Conservation (phyloP, 2,888 invertebrate species). For the Anorthoa munda region DNA sequence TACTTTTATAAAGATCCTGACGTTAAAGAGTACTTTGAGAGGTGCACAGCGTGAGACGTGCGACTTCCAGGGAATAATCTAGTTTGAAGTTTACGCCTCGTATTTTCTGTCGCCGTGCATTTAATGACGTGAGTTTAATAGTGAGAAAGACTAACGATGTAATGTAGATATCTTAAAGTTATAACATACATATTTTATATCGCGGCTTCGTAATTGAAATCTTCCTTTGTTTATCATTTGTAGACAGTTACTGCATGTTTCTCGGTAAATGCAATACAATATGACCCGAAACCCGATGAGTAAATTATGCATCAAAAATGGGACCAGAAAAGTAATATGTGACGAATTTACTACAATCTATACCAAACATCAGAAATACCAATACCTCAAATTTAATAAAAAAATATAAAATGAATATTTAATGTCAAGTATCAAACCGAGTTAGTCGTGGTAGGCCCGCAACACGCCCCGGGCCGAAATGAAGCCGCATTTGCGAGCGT, state of each 20-base stretch:
- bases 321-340: background rate
- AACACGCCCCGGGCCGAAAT: conserved; percentile 64
- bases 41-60: conserved; percentile 46
- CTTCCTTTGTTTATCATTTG: background rate
- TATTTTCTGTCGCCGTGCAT: conserved; percentile 38
- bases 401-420: background rate
- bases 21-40: conserved; percentile 57
- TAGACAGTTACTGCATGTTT: background rate
- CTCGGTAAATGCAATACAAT: background rate
- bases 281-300: background rate
- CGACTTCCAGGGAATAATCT: conserved; percentile 46
- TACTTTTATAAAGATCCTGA: conserved; percentile 60
- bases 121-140: conserved; percentile 34
- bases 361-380: background rate
- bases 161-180: background rate
- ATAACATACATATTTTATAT: background rate
- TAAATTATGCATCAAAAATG: background rate
- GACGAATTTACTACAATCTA: background rate
- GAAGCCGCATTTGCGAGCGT: conserved; percentile 58
- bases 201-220: background rate
- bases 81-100: conserved; percentile 46
- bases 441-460: conserved; percentile 24
- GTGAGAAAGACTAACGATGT: conserved; percentile 18
- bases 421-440: conserved; percentile 39
- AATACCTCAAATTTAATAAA: background rate